These are phyloP conservation scores for Panthera leo DNA, from an alignment of 2,113 vertebrate genomes.

Conservation along the genomic window DNA sequence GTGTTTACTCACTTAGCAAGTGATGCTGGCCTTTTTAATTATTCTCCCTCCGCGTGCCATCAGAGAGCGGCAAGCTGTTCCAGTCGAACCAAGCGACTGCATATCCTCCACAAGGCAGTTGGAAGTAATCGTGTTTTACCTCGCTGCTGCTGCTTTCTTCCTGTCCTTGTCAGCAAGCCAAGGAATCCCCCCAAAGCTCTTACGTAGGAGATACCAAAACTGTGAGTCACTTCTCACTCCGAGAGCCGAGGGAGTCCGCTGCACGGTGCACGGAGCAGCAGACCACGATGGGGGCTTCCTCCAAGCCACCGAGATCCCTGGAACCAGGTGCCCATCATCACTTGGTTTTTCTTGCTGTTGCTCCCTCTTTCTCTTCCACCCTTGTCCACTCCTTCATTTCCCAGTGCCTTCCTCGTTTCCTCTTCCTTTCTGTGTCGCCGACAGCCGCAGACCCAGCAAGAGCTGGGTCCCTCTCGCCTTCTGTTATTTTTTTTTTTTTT, in stretches of 20 bases:
- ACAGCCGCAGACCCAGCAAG: conserved; percentile 81
- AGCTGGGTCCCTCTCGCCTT: conserved; percentile 82
- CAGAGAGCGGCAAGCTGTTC: conserved; percentile 84
- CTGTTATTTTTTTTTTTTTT: conserved; percentile 71
- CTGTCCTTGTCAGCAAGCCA: conserved; percentile 87
- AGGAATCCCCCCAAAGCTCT: conserved; percentile 88
- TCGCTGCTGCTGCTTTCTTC: conserved; percentile 85
- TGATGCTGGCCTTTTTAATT: conserved; percentile 87
- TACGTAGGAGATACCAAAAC: conserved; percentile 87
- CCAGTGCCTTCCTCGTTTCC: conserved; percentile 71
- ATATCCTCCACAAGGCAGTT: conserved; percentile 83
- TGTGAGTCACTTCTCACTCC: conserved; percentile 83
- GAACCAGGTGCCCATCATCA: conserved; percentile 70
- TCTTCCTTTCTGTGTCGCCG: conserved; percentile 77
- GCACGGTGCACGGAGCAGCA: conserved; percentile 59
- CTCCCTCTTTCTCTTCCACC: conserved; percentile 78
- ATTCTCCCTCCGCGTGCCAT: conserved; percentile 86
- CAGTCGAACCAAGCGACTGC: conserved; percentile 75
- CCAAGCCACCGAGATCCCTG: conserved; percentile 76
- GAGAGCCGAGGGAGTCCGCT: conserved; percentile 76
- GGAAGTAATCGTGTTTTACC: conserved; percentile 82
- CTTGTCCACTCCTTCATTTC: conserved; percentile 72
- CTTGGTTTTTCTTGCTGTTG: conserved; percentile 79
- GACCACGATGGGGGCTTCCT: conserved; percentile 78
- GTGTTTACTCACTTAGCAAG: conserved; percentile 89